Base-by-base conservation (phyloP, 1,140 invertebrate species). In the Gryllus bimaculatus region DNA sequence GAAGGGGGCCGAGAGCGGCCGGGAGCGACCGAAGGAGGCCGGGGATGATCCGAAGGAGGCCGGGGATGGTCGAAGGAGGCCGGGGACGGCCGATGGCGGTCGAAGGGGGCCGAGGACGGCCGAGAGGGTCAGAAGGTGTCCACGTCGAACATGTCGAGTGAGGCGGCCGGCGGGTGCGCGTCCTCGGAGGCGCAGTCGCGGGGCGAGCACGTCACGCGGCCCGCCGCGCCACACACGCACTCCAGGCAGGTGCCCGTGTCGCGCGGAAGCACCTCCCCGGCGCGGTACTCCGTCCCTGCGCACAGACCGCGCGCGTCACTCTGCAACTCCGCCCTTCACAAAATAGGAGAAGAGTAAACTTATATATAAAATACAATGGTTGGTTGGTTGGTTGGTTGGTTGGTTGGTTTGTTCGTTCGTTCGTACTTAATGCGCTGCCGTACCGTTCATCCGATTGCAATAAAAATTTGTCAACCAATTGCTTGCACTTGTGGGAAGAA, bases 201-300 rank as follows among this genome's bases (percentile, higher is more conserved):
- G 21, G 91, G 91, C 74, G 89, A 90, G 83, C 91, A 92, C 79
- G 90, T 90, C 81, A 92, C 88, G 77, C 90, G 88, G n/a, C 89
- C 90, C 81, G 87, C 89, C 78, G 87, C 84, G 76, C 89, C 90
- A 82, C 91, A 92, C 81, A 89, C 88, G 83, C 91, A 92, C 84
- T 92, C 90, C 80, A 92, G 86, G 84, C 91, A 92, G 82, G 91
- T 92, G 79, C 91, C 91, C 76, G 91, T 91, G 80, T 91, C 89
- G 81, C 91, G 89, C 8, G 91, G 91, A 76, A 92, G 85, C 79
- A 87, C 86, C 81, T 91, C 90, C 13, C 91, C 91, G 76, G 90
- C 86, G 81, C 87, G 87, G 83, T 92, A 92, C 82, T 89, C 87
- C 76, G 87, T 88, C 77, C 90, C 91, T 92, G 84, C 1, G 83